Evolutionary conservation across 2,113 vertebrate genomes (phyloP), one percentile per base, ranked within the genome.

Genomic region (Dermatemys mawii): DNA sequence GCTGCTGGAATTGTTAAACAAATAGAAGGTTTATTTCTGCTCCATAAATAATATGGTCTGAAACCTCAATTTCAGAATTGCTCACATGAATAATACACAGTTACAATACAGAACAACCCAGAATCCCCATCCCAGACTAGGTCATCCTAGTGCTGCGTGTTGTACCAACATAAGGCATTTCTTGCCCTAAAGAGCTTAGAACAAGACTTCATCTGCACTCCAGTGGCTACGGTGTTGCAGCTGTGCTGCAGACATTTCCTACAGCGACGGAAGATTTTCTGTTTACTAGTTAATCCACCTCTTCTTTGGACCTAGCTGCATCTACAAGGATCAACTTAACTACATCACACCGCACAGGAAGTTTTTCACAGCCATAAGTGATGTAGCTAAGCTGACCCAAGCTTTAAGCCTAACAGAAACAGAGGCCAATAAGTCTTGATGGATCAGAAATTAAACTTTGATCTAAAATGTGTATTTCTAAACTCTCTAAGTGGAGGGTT

Each of bases 1-100:
- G 92, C 86, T 92, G 29, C 38, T 51, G 78, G 24, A 13, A 3
- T 85, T 54, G 78, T 79, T 87, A 87, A 83, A 1, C 63, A 70
- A 80, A 29, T 19, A 63, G 6, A 38, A 75, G 29, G 10, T 97
- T 97, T 97, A 97, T 92, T 97, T 92, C 90, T 82, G 48, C 3
- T 2, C 81, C 24, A 5, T 29, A 32, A 35, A 22, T 81, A 85
- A 79, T 24, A 76, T n/a, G 91, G 14, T 63, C 55, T 12, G 55
- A n/a, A 84, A 86, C 75, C 82, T 76, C 35, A 83, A 14, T 93
- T 24, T 95, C 19, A 92, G 89, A 14, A 4, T 82, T 86, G 90
- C 1, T 4, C 92, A 89, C 92, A 94, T 96, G 97, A 97, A 96
- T 96, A 95, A 86, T 93, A 70, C 63, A 70, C 17, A 88, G 82